Evolutionary conservation across 2,113 vertebrate species (phyloP).

Genomic region (Osmerus eperlanus): DNA sequence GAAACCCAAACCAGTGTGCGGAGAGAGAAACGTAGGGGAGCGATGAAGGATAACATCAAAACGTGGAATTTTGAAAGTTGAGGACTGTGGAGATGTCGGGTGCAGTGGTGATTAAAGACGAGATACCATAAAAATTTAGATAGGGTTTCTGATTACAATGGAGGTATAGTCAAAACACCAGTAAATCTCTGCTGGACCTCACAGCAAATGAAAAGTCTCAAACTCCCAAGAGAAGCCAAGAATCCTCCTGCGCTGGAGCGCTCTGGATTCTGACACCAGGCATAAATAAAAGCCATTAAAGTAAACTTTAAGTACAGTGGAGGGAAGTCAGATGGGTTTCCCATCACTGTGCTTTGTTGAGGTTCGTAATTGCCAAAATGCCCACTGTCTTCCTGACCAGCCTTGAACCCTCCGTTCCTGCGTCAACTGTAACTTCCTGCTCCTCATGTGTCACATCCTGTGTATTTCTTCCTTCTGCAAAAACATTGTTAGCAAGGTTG

Average conservation of each 20-base stretch:
- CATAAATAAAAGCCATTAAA: slow-evolving; percentile 38
- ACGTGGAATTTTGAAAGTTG: not conserved
- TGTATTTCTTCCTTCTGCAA: slow-evolving; percentile 24
- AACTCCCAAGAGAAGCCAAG: not conserved
- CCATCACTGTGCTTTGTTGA: slow-evolving; percentile 39
- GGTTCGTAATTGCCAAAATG: slow-evolving; percentile 28
- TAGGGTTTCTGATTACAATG: not conserved
- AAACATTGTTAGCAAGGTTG: not conserved
- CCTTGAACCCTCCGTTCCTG: slow-evolving; percentile 33
- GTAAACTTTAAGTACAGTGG: slow-evolving; percentile 53
- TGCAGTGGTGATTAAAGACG: not conserved
- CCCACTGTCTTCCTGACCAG: slow-evolving; percentile 59
- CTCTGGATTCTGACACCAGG: slow-evolving; percentile 4
- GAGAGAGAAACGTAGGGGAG: not conserved
- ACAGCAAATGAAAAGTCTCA: not conserved
- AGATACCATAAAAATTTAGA: not conserved
- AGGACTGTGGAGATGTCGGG: slow-evolving; percentile 6
- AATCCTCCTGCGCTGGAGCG: not conserved
- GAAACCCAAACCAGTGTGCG: not conserved
- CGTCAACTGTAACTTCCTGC: slow-evolving; percentile 59
- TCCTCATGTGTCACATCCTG: slow-evolving; percentile 40
- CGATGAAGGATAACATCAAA: not conserved
- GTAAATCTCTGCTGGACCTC: slow-evolving; percentile 4
- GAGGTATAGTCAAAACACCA: slow-evolving; percentile 9
- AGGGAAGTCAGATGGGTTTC: slow-evolving; percentile 42